phyloP scores from a whole-genome alignment of 64 coral and sea anemone species.

The Astreopora myriophthalma region DNA sequence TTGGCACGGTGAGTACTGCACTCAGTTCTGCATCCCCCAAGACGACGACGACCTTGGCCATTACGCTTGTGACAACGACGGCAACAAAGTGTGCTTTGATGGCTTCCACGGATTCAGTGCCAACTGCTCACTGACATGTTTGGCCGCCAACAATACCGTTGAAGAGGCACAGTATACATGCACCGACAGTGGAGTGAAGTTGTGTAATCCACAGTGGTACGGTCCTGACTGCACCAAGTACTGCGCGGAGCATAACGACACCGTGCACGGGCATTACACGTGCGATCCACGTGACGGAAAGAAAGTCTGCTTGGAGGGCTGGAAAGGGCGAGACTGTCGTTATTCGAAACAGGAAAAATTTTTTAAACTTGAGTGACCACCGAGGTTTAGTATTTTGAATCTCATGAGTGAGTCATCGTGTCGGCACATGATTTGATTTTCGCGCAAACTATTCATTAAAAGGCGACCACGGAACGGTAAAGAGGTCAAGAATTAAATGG shows the following conservation, averaged over 20 bases:
- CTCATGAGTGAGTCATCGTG: too few species aligned
- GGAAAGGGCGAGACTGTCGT: constrained; percentile 70
- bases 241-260: constrained; percentile 36
- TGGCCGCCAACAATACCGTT: neutral
- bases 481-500: too few species aligned
- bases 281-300: constrained; percentile 61
- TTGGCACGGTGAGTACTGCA: constrained; percentile 58
- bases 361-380: neutral
- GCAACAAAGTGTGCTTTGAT: constrained; percentile 46
- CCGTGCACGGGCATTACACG: constrained; percentile 41
- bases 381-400: too few species aligned
- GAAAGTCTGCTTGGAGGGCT: constrained; percentile 58
- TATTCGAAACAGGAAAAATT: neutral
- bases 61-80: constrained; percentile 48
- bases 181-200: constrained; percentile 27
- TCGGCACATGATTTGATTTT: too few species aligned
- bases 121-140: constrained; percentile 1
- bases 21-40: constrained; percentile 37
- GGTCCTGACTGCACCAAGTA: constrained; percentile 51
- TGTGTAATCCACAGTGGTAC: constrained; percentile 68
- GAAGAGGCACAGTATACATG: constrained; percentile 29
- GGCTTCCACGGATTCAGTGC: neutral
- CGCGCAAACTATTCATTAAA: too few species aligned
- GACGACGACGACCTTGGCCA: constrained; percentile 31
- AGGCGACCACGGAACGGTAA: too few species aligned